Conservation (phyloP, 2,888 invertebrate species). For the Cosmopolites sordidus region DNA sequence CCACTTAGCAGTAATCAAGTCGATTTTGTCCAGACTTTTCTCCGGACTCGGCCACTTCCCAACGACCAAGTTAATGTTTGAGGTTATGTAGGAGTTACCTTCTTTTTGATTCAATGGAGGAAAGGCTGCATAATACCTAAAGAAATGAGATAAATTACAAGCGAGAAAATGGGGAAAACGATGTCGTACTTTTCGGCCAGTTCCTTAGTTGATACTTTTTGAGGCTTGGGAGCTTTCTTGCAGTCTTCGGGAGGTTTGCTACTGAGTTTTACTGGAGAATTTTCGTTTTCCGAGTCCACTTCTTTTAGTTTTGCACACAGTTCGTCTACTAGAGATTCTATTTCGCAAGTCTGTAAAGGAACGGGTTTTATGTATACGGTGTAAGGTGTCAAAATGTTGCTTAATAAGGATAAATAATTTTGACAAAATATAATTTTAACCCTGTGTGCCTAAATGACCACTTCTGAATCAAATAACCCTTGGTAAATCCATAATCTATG, state of each 20-base stretch:
- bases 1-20: constrained; percentile 42
- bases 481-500: no score
- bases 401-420: no score
- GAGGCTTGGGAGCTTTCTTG: constrained; percentile 24
- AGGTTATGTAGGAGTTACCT: constrained; percentile 11
- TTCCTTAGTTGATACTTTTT: constrained; percentile 53
- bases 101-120: constrained; percentile 50
- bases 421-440: no score
- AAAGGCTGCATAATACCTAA: constrained; percentile 68
- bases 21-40: constrained; percentile 22
- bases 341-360: constrained; percentile 63
- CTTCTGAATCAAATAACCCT: no score
- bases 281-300: constrained; percentile 49
- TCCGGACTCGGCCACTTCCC: constrained; percentile 17
- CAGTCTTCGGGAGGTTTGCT: constrained; percentile 9
- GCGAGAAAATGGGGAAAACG: not conserved
- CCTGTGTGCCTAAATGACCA: no score
- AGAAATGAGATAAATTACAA: not conserved
- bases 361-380: not conserved
- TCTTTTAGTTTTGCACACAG: constrained; percentile 73
- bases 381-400: no score
- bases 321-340: constrained; percentile 79
- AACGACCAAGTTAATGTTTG: constrained; percentile 13
- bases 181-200: constrained; percentile 56
- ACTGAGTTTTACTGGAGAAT: constrained; percentile 10